A percentile compares a stretch with the other conserved stretches of the same genome.
These are phyloP conservation scores for Fukomys damarensis DNA, from an alignment of 2,113 vertebrate species.

Conservation along the genomic window DNA sequence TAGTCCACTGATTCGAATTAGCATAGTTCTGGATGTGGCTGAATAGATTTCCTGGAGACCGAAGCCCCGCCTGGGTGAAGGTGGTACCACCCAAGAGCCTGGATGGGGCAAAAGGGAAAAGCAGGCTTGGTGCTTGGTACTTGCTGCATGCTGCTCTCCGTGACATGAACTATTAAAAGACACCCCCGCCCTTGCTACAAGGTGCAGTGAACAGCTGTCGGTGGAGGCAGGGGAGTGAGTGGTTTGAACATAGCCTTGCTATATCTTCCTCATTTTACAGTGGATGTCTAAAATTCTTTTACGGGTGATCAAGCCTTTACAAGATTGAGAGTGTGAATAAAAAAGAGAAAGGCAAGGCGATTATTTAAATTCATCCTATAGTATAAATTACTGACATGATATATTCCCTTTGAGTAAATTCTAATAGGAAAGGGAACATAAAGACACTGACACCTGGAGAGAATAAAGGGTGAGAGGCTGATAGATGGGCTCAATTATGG, in stretches of 20 bases:
- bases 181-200: background rate
- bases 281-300: slow-evolving; percentile 1
- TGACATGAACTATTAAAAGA: background rate
- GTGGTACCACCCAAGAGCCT: background rate
- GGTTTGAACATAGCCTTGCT: background rate
- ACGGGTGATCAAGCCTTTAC: background rate
- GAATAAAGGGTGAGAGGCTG: slow-evolving; percentile 30
- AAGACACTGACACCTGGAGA: slow-evolving; percentile 6
- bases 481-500: background rate
- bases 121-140: background rate
- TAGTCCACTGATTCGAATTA: background rate
- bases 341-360: background rate
- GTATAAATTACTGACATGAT: background rate
- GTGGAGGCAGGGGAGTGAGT: background rate
- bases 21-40: background rate
- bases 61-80: background rate
- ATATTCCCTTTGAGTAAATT: slow-evolving; percentile 43
- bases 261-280: slow-evolving; percentile 27
- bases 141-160: background rate
- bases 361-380: slow-evolving; percentile 55
- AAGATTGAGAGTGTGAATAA: slow-evolving; percentile 23
- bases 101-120: background rate
- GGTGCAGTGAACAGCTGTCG: background rate
- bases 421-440: background rate
- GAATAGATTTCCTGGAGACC: background rate